Evolutionary conservation across 2,797 vertebrate species (phyloP).

Genomic region (Borostomias antarcticus): DNA sequence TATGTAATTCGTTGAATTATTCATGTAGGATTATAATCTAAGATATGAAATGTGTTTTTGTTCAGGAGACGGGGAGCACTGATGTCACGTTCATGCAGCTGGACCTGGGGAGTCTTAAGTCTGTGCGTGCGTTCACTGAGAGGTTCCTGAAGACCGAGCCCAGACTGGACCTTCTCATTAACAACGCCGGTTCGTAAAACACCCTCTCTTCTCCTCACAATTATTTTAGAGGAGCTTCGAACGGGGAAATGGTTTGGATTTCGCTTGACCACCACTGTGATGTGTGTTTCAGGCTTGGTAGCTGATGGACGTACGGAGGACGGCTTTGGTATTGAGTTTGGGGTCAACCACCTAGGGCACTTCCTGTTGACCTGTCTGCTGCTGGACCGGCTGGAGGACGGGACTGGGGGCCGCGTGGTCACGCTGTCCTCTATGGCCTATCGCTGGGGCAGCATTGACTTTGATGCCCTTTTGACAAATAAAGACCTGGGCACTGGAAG

Average conservation of each 20-base stretch:
- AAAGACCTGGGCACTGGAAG: conserved; percentile 65
- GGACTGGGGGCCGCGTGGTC: conserved; percentile 60
- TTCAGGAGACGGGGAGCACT: conserved; percentile 80
- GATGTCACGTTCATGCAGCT: conserved; percentile 82
- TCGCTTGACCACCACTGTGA: not conserved
- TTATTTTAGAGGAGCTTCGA: not conserved
- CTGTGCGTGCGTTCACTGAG: conserved; percentile 77
- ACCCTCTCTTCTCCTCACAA: too few relatives aligned
- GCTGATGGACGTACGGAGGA: conserved; percentile 71
- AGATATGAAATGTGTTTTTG: not conserved
- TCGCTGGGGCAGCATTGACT: conserved; percentile 71
- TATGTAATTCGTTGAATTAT: not conserved
- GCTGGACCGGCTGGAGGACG: conserved; percentile 66
- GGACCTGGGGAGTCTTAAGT: conserved; percentile 82
- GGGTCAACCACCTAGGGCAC: conserved; percentile 79
- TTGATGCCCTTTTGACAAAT: conserved; percentile 56
- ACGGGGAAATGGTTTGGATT: too few relatives aligned
- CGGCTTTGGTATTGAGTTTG: conserved; percentile 74
- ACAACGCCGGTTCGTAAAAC: conserved; percentile 81
- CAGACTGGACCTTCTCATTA: conserved; percentile 86
- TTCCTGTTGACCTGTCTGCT: conserved; percentile 74
- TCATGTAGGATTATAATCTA: not conserved
- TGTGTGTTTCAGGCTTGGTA: conserved; percentile 63
- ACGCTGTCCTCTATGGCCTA: conserved; percentile 72
- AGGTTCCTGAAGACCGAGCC: conserved; percentile 79